Conservation (phyloP, 2,888 invertebrate species). For the Amphipoea oculea region DNA sequence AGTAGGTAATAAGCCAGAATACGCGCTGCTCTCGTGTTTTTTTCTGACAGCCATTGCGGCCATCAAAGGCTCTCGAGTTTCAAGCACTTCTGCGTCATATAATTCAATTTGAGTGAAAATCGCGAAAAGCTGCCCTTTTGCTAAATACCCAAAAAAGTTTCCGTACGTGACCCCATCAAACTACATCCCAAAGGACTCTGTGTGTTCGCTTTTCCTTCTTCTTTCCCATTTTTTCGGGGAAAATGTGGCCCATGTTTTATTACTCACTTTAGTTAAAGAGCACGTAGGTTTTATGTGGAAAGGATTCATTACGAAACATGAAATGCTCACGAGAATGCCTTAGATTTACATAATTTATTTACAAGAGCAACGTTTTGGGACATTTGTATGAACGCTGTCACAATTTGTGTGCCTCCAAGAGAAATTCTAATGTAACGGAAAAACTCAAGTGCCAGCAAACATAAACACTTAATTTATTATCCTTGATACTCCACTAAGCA, state of each 20-base stretch:
- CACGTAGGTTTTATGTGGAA: slow-evolving; percentile 73
- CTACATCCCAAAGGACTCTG: slow-evolving; percentile 73
- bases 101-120: slow-evolving; percentile 79
- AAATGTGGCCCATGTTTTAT: slow-evolving; percentile 81
- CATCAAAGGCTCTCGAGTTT: slow-evolving; percentile 54
- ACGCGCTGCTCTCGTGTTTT: slow-evolving; percentile 22
- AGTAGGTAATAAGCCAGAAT: slow-evolving; percentile 26
- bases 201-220: slow-evolving; percentile 73
- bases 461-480: slow-evolving; percentile 48
- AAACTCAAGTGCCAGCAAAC: slow-evolving; percentile 29
- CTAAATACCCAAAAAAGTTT: slow-evolving; percentile 87
- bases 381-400: slow-evolving; percentile 53
- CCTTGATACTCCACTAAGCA: slow-evolving; percentile 15
- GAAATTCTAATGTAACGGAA: slow-evolving; percentile 26
- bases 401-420: slow-evolving; percentile 45
- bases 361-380: slow-evolving; percentile 59
- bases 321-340: slow-evolving; percentile 67
- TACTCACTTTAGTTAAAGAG: slow-evolving; percentile 79
- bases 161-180: slow-evolving; percentile 86
- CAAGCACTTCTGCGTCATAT: slow-evolving; percentile 68
- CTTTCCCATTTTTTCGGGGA: slow-evolving; percentile 76
- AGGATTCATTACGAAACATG: slow-evolving; percentile 74
- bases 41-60: slow-evolving; percentile 52
- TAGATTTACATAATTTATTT: slow-evolving; percentile 76
- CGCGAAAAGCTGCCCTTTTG: slow-evolving; percentile 75